These are phyloP conservation scores for Melikaiella ostensackeni DNA, from an alignment of 2,888 invertebrate genomes.

Conservation along the genomic window DNA sequence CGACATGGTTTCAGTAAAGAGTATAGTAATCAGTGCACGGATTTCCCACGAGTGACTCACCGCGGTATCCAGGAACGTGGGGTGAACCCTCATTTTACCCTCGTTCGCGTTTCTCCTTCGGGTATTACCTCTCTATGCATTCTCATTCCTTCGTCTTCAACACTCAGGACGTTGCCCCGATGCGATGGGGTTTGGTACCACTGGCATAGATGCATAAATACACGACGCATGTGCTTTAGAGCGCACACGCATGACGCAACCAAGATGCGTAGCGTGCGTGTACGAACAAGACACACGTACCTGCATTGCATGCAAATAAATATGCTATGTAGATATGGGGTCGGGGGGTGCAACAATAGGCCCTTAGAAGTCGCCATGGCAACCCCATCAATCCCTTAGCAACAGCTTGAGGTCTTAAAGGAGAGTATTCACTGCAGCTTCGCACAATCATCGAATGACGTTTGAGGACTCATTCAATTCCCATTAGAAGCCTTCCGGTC, in stretches of 20 bases:
- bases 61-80: background rate
- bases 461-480: conserved; percentile 44
- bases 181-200: conserved; percentile 73
- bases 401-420: conserved; percentile 77
- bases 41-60: conserved; percentile 39
- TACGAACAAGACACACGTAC: conserved; percentile 63
- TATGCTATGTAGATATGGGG: conserved; percentile 70
- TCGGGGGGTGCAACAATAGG: conserved; percentile 76
- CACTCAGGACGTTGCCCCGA: conserved; percentile 73
- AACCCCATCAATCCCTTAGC: conserved; percentile 77
- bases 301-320: conserved; percentile 73
- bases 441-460: conserved; percentile 65
- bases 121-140: conserved; percentile 13
- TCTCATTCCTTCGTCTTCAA: conserved; percentile 71
- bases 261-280: conserved; percentile 58
- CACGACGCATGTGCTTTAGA: conserved; percentile 53
- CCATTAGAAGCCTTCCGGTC: conserved; percentile 42
- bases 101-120: background rate
- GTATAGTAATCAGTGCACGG: conserved; percentile 31
- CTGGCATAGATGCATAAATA: conserved; percentile 76
- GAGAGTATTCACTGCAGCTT: conserved; percentile 68
- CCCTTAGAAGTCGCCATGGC: conserved; percentile 73
- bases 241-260: conserved; percentile 43
- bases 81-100: background rate
- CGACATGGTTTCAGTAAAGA: conserved; percentile 34